Base-by-base conservation (phyloP, 2,113 vertebrate species). In the Campylomormyrus tamandua region DNA sequence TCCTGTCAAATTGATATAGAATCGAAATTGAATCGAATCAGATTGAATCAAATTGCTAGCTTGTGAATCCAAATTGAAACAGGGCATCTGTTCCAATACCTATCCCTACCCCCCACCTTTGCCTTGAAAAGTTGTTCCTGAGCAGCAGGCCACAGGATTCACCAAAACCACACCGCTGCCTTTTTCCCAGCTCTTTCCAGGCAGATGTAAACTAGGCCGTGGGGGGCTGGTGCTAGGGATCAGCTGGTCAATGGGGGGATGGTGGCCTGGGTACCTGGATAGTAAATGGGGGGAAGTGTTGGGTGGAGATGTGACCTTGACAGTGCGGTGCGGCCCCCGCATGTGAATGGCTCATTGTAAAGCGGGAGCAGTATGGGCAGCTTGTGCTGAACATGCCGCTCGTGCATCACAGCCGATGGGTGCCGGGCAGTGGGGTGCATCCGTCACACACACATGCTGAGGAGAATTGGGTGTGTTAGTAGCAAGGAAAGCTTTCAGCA, bases 341-440 rank as follows among this genome's bases (percentile, higher is more conserved):
- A 95, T 96, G 96, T 96, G 96, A 97, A 97, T 96, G 80, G 92
- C 94, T 94, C 94, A 35, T 96, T 95, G 96, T 96, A 97, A 96
- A 96, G 94, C 45, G 94, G 96, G 96, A 95, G 94, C 95, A 95
- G 95, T 96, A 95, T 95, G 93, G 94, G 95, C 96, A 96, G 95
- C 92, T 2, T 91, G 91, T 24, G 5, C 21, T 6, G 5, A 58
- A 58, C 56, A 31, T 93, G 94, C 92, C 96, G 95, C 95, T 96
- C 95, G 96, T 97, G 96, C 96, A 97, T 97, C 97, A 97, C 96
- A 96, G 95, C 96, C 97, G 95, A 97, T 97, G 96, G 97, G 96
- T 50, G 49, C 49, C 11, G 49, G 94, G 96, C 95, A 96, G 95
- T 94, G 89, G 74, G 93, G 95, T 95, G 91, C 96, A 96, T 96